Evolutionary conservation across 2,797 vertebrate species (phyloP).

Genomic region (Sebastolobus alascanus): DNA sequence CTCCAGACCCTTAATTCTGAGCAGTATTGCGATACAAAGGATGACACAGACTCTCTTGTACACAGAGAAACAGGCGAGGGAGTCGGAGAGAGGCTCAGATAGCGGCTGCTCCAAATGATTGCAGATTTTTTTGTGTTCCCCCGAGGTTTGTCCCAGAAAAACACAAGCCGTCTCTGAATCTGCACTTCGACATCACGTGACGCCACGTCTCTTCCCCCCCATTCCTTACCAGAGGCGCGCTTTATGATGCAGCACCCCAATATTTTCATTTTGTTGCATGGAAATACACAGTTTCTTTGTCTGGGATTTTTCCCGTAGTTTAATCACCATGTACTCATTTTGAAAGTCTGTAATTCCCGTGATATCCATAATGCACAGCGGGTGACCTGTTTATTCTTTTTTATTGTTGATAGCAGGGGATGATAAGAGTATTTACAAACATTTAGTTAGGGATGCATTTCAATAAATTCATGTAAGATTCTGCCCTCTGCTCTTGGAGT

Average conservation of each 20-base stretch:
- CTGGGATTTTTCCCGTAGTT: background rate
- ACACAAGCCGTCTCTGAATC: constrained; percentile 49
- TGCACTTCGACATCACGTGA: constrained; percentile 42
- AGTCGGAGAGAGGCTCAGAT: constrained; percentile 25
- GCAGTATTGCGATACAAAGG: background rate
- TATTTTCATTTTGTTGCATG: constrained; percentile 13
- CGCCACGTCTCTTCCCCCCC: background rate
- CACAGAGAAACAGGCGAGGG: constrained; percentile 27
- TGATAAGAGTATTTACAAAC: constrained; percentile 17
- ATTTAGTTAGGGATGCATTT: constrained; percentile 14
- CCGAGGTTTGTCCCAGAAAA: constrained; percentile 80
- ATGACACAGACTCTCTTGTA: constrained; percentile 27
- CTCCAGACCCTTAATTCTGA: background rate
- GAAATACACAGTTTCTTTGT: constrained; percentile 3
- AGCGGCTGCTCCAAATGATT: constrained; percentile 47
- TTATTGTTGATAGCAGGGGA: background rate
- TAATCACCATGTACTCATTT: background rate
- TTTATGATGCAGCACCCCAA: constrained; percentile 13
- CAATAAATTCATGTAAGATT: background rate
- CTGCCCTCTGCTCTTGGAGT: constrained; percentile 16
- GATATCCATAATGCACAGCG: background rate
- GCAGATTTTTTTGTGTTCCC: constrained; percentile 44
- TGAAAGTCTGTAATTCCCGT: background rate
- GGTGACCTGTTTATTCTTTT: background rate
- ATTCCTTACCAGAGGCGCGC: background rate